These are phyloP conservation scores for Halichoeres trimaculatus DNA, from an alignment of 2,113 vertebrate species.

Conservation along the genomic window DNA sequence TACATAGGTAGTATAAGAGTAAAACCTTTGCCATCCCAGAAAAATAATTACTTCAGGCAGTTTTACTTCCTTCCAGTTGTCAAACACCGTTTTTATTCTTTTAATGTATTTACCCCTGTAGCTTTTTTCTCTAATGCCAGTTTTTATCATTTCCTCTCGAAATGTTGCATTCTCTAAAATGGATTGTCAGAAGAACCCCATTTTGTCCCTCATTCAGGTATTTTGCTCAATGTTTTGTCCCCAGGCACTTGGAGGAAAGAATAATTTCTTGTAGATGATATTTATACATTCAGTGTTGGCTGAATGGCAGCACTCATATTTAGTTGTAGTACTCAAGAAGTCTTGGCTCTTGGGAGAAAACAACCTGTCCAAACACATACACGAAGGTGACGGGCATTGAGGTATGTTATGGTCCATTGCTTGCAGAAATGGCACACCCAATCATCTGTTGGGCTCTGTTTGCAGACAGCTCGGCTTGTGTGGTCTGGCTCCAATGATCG, in stretches of 20 bases:
- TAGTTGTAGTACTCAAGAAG: conserved; percentile 3
- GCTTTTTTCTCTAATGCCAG: neutral
- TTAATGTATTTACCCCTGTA: neutral
- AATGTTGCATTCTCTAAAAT: neutral
- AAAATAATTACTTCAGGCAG: neutral
- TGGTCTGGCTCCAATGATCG: conserved; percentile 50
- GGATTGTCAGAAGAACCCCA: neutral
- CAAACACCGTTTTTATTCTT: too few species aligned
- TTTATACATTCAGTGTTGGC: neutral
- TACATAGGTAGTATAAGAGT: neutral
- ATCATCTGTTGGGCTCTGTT: conserved; percentile 21
- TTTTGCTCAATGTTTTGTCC: neutral
- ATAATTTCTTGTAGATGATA: neutral
- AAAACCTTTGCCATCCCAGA: neutral
- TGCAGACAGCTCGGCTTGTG: conserved; percentile 11
- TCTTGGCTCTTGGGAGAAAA: conserved; percentile 26
- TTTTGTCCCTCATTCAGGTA: too few species aligned
- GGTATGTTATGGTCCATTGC: conserved; percentile 31
- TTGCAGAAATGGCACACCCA: conserved; percentile 30
- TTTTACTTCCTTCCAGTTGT: neutral
- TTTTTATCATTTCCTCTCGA: neutral
- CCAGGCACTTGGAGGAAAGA: neutral
- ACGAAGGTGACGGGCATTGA: conserved; percentile 13
- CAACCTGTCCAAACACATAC: conserved; percentile 28
- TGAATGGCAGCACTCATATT: neutral